Conservation (phyloP, 2,797 vertebrate genomes). For the Psittacula derbiana region DNA sequence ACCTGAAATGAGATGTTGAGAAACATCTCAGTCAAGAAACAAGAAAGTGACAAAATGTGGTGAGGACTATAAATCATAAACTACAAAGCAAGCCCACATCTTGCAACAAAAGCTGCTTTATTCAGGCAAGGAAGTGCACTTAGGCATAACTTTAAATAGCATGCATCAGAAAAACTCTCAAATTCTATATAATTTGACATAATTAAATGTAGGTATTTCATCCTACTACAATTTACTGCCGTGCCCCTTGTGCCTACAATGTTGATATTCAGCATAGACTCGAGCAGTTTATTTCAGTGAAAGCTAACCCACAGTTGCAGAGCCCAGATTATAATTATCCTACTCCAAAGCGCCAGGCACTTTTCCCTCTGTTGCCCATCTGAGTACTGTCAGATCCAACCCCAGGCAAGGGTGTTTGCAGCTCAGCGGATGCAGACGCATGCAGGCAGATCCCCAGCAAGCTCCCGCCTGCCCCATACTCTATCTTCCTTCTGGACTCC, state of each 20-base stretch:
- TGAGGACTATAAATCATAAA: conserved; percentile 36
- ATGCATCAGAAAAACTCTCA: conserved; percentile 68
- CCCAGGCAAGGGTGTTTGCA: background rate
- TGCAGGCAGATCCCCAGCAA: background rate
- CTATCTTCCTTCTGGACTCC: background rate
- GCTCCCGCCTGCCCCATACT: background rate
- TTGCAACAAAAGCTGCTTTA: conserved; percentile 66
- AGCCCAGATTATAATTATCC: conserved; percentile 74
- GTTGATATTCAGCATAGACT: conserved; percentile 72
- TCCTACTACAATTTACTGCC: conserved; percentile 78
- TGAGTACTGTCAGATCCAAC: background rate
- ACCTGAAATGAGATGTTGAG: conserved; percentile 29
- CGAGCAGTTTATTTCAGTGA: conserved; percentile 77
- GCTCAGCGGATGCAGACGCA: background rate
- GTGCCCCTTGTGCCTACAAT: conserved; percentile 75
- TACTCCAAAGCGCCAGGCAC: conserved; percentile 53
- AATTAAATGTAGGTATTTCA: conserved; percentile 83
- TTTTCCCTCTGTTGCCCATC: conserved; percentile 10
- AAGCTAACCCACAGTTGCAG: conserved; percentile 74
- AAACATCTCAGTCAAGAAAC: conserved; percentile 30
- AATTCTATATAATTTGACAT: conserved; percentile 83
- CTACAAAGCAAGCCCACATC: conserved; percentile 48
- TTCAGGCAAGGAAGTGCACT: conserved; percentile 63
- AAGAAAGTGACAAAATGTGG: conserved; percentile 49
- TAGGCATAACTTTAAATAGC: conserved; percentile 76